These are phyloP conservation scores for Brachylomia viminalis DNA, from an alignment of 2,888 invertebrate genomes.

Conservation along the genomic window DNA sequence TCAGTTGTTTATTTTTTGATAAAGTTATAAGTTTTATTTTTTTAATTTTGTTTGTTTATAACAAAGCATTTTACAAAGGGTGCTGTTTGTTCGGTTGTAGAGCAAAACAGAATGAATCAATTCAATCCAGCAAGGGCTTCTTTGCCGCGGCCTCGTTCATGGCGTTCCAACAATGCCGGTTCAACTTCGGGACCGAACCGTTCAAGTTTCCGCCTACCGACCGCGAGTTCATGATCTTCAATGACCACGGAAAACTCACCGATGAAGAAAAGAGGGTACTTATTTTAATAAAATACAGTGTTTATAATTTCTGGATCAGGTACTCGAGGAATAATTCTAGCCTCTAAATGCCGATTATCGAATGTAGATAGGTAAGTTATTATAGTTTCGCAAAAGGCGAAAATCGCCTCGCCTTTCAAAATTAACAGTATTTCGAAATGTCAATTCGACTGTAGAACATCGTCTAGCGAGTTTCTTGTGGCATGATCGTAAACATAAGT, in stretches of 20 bases:
- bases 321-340: neutral
- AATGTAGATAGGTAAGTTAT: neutral
- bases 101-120: constrained; percentile 16
- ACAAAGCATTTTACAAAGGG: constrained; percentile 37
- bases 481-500: neutral
- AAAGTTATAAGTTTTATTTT: no score
- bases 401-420: neutral
- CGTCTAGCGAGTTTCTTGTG: neutral
- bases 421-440: neutral
- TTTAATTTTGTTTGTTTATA: constrained; percentile 1
- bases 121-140: constrained; percentile 93
- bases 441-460: neutral
- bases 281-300: neutral
- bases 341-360: neutral
- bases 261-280: constrained; percentile 92
- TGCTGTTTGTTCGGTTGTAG: constrained; percentile 52
- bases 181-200: constrained; percentile 96
- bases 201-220: constrained; percentile 94
- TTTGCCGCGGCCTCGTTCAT: constrained; percentile 99
- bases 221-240: constrained; percentile 93
- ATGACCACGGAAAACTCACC: constrained; percentile 94
- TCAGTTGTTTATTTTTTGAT: neutral
- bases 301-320: neutral
- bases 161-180: constrained; percentile 98
- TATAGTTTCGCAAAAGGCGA: neutral